Base-by-base conservation (phyloP, 2,888 invertebrate genomes). In the Oscheius sp. region DNA sequence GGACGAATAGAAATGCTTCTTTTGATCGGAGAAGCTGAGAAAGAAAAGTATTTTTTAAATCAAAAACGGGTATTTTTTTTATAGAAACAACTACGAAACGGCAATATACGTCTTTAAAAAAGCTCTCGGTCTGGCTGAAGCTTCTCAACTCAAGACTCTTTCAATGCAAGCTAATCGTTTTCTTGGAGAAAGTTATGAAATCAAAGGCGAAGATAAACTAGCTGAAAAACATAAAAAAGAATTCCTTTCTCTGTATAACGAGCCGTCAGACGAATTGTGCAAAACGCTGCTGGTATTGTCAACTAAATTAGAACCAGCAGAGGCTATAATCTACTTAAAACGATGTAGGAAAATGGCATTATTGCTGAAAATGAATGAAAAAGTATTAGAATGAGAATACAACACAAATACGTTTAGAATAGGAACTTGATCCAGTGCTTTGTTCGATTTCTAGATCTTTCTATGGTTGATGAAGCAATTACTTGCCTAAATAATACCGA, bases 1-100 rank as follows among this genome's bases (percentile, higher is more conserved):
- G 50, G 50, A 12, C 68, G 70, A 26, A 22, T 70, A n/a, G 65
- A 61, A 8, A 71, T 71, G 73, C 54, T 75, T 14, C 61, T 75
- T 2, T 45, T 75, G 41, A 61, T 75, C 33, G 71, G 70, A 9
- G 64, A 57, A 9, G 61, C 69, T 5, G 75, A 75, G 44, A 49
- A 20, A 9, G 38, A 72, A 36, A 64, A 50, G 38, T 50, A 64
- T 2, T 17, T 22, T 20, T 32, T 1, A 2, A 36, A 6, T 49
- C 3, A 28, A 5, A 28, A 63, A 26, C 24, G 20, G 17, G 32
- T 17, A 54, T 3, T n/a, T 28, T 32, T n/a, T 1, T 51, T 68
- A 20, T 68, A 68, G 71, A 67, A 61, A 68, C 28, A 61, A 69
- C 38, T 12, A 12, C 2, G 71, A 70, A 33, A 63, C 69, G 20